Percentiles rank a stretch among this genome's conserved stretches.
Conservation (phyloP, 2,888 invertebrate genomes). For the Germaria angustata region DNA sequence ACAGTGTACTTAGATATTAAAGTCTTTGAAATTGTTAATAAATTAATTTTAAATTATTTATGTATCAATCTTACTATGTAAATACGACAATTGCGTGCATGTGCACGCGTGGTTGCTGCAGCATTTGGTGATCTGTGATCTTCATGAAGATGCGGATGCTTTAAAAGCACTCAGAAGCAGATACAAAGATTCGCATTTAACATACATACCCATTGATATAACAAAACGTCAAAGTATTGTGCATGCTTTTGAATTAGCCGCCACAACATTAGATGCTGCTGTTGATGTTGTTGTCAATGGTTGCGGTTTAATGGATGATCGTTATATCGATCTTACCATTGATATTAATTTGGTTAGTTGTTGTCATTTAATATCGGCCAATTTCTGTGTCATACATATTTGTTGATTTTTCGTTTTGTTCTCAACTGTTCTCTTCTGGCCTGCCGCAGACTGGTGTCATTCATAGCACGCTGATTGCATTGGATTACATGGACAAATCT, state of each 20-base stretch:
- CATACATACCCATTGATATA: conserved; percentile 50
- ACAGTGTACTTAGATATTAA: too few relatives aligned
- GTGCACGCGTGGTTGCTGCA: conserved; percentile 36
- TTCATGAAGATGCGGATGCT: conserved; percentile 52
- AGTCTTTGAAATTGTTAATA: too few relatives aligned
- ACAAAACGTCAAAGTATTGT: conserved; percentile 60
- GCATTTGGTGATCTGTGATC: conserved; percentile 70
- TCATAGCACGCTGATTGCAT: conserved; percentile 75
- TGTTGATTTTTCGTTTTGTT: not conserved
- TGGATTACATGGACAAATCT: conserved; percentile 76
- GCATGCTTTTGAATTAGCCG: conserved; percentile 49
- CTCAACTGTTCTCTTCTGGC: not conserved
- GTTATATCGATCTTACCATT: conserved; percentile 68
- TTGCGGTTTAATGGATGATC: conserved; percentile 70
- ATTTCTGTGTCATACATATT: conserved; percentile 24
- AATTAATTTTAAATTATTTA: not conserved
- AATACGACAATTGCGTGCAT: not conserved
- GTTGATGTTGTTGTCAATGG: conserved; percentile 70
- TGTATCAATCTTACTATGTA: not conserved
- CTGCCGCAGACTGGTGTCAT: conserved; percentile 76
- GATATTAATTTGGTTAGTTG: conserved; percentile 80
- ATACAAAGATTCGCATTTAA: conserved; percentile 8
- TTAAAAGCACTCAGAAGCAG: conserved; percentile 24
- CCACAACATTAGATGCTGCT: conserved; percentile 31
- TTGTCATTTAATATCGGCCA: not conserved